Evolutionary conservation across 2,888 invertebrate species (phyloP), one percentile per base, ranked within the genome.

Genomic region (Neoaliturus tenellus): DNA sequence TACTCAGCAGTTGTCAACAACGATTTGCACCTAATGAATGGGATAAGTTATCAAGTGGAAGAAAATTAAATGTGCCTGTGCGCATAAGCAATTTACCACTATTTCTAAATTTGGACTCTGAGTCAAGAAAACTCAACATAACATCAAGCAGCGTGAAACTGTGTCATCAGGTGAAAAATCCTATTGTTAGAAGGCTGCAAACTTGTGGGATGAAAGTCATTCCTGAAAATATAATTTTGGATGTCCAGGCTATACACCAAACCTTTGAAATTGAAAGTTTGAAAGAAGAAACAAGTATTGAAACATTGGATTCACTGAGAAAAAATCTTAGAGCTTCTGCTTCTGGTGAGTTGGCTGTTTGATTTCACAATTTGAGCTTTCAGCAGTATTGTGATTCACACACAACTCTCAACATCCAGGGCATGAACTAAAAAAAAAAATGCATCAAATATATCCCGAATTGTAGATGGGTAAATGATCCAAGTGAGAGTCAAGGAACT

Each of bases 231-330:
- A 23, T 75, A 39, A 41, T 23, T 23, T 28, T 75, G 25, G 48
- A 44, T 28, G 8, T 75, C 2, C 73, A 75, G 73, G 73, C 44
- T 44, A 23, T 75, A 2, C 35, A 44, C 14, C 73, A 75, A 41
- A 28, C 23, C 4, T 75, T 75, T 75, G 73, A 75, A 44, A 75
- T 75, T 25, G 73, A 75, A 44, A 75, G 41, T 23, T 44, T 75
- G 73, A 41, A 44, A 44, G 73, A 75, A 41, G 25, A 25, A 14
- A 44, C 73, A 3, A 23, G 20, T 44, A 35, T 14, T 25, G 44
- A 75, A 44, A 6, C 44, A 14, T n/a, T 75, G 28, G 73, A 75
- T 44, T 20, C 14, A 41, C 4, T 44, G 20, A 75, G 73, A 17
- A 41, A 44, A 17, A 75, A 75, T 28, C 44, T 75, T 12, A 75